These are phyloP conservation scores for Trididemnum miniatum DNA, from an alignment of 23 tunicate species.

Conservation along the genomic window DNA sequence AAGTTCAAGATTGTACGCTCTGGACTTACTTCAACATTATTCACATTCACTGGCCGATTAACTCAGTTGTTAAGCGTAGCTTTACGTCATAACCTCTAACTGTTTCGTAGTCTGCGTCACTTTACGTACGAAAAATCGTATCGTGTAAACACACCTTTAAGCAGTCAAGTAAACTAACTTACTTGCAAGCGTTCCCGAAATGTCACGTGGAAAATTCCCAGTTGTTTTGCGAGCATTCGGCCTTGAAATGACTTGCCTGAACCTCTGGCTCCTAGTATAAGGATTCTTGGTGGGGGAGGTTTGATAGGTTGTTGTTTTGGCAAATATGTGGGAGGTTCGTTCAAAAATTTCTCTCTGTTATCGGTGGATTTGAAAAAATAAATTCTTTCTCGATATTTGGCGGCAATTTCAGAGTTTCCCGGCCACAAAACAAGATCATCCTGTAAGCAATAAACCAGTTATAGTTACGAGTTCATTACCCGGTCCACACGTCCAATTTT, in stretches of 20 bases:
- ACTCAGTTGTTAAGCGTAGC: too few species aligned
- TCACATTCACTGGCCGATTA: too few species aligned
- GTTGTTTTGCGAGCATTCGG: slow-evolving; percentile 76
- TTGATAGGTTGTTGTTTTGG: slow-evolving; percentile 54
- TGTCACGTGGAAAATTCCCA: slow-evolving; percentile 88
- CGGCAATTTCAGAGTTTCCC: slow-evolving; percentile 89
- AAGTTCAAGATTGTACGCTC: too few species aligned
- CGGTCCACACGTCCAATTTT: too few species aligned
- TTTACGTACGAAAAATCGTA: too few species aligned
- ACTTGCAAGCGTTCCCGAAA: slow-evolving; percentile 89
- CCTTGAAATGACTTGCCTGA: slow-evolving; percentile 92
- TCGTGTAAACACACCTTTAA: too few species aligned
- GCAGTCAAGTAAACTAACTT: too few species aligned
- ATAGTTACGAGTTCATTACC: too few species aligned
- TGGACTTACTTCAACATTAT: too few species aligned
- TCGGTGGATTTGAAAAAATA: slow-evolving; percentile 80
- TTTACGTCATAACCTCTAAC: too few species aligned
- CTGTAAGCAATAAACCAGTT: too few species aligned
- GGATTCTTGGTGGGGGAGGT: slow-evolving; percentile 89
- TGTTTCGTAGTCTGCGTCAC: too few species aligned
- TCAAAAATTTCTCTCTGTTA: slow-evolving; percentile 69
- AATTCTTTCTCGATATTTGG: slow-evolving; percentile 84
- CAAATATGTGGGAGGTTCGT: slow-evolving; percentile 41
- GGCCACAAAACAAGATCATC: slow-evolving; percentile 86
- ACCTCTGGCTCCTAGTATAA: slow-evolving; percentile 82